phyloP scores from a whole-genome alignment of 2,797 vertebrate species.

The Rhabdomys pumilio region DNA sequence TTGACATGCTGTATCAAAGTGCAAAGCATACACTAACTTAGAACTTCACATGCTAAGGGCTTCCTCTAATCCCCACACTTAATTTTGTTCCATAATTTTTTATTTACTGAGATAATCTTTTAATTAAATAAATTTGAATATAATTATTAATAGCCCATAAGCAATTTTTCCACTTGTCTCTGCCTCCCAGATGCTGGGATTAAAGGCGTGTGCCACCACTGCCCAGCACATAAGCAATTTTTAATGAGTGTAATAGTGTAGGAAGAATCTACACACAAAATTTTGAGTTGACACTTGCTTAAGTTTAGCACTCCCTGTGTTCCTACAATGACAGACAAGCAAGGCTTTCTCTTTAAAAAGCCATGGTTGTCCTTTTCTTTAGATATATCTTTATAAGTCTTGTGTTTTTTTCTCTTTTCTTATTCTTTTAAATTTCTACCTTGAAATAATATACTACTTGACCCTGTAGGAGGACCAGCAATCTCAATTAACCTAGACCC shows the following conservation, averaged over 20 bases:
- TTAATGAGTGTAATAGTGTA: not conserved
- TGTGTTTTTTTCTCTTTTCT: not conserved
- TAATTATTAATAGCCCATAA: not conserved
- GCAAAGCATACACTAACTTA: not conserved
- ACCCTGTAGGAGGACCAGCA: too few species aligned
- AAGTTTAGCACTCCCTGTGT: too few species aligned
- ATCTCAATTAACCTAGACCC: too few species aligned
- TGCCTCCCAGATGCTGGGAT: too few species aligned
- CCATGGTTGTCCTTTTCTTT: not conserved
- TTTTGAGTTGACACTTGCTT: not conserved
- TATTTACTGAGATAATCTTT: not conserved
- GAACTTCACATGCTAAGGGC: not conserved
- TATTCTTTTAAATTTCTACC: not conserved
- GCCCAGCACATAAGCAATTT: not conserved
- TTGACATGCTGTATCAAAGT: not conserved
- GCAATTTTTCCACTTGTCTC: too few species aligned
- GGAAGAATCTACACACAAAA: not conserved
- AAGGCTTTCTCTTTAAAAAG: not conserved
- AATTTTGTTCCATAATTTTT: not conserved
- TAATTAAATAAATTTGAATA: not conserved
- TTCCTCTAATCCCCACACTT: not conserved
- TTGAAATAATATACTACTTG: not conserved
- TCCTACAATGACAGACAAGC: not conserved
- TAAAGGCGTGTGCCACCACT: too few species aligned
- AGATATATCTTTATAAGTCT: not conserved